Conservation (phyloP, 2,113 vertebrate genomes). For the Himantopus leucocephalus region DNA sequence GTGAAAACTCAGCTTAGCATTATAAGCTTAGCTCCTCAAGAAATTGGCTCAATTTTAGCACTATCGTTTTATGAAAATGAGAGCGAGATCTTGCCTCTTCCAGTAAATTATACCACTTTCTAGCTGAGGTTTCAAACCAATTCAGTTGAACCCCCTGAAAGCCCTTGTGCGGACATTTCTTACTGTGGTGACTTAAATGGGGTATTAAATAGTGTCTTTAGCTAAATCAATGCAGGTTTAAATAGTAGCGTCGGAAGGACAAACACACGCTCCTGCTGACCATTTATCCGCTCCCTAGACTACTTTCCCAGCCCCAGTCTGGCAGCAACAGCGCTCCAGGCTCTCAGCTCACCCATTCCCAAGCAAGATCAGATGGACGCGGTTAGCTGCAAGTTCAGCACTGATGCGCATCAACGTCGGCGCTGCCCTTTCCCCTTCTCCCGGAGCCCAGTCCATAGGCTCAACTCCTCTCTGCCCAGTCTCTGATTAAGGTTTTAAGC, state of each 20-base stretch:
- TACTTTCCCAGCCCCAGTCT: neutral
- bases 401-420: accelerated
- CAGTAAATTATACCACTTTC: neutral
- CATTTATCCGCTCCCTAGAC: neutral
- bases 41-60: neutral
- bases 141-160: neutral
- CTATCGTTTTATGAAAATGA: neutral
- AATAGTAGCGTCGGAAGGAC: neutral
- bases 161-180: neutral
- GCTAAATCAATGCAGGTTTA: neutral
- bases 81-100: neutral
- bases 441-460: accelerated
- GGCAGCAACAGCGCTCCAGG: neutral
- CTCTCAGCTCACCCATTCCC: neutral
- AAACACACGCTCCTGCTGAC: neutral
- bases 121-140: neutral
- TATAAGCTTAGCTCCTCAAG: neutral
- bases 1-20: neutral
- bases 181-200: neutral
- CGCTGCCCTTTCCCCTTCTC: neutral
- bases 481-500: neutral
- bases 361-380: accelerated
- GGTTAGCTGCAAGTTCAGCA: accelerated
- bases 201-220: neutral
- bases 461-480: neutral